These are phyloP conservation scores for Aphelinus certus DNA, from an alignment of 1,140 invertebrate genomes.

Conservation along the genomic window DNA sequence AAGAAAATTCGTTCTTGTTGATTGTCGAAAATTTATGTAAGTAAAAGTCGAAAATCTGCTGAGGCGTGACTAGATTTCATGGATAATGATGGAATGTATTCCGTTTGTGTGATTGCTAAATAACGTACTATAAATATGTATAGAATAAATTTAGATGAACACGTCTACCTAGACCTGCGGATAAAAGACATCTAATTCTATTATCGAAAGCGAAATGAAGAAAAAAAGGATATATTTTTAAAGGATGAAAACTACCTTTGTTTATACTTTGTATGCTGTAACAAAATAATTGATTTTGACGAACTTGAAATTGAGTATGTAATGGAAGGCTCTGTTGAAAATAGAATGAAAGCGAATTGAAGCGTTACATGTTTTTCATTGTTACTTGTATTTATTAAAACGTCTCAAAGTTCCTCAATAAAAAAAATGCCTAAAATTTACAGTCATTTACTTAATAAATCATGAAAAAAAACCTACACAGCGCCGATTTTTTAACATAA, in stretches of 20 bases:
- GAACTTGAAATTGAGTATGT: slow-evolving; percentile 2
- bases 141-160: slow-evolving; percentile 14
- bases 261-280: slow-evolving; percentile 25
- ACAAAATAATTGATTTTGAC: slow-evolving; percentile 13
- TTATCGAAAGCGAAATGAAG: neutral
- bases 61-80: slow-evolving; percentile 7
- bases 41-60: neutral
- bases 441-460: slow-evolving; percentile 29
- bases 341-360: slow-evolving; percentile 27
- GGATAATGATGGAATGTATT: slow-evolving; percentile 1
- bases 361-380: slow-evolving; percentile 34
- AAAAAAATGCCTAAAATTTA: slow-evolving; percentile 38
- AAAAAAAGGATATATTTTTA: slow-evolving; percentile 58
- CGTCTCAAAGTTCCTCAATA: slow-evolving; percentile 35
- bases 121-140: slow-evolving; percentile 27
- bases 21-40: neutral
- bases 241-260: slow-evolving; percentile 33
- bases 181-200: slow-evolving; percentile 3
- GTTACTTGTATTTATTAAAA: slow-evolving; percentile 37
- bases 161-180: slow-evolving; percentile 16
- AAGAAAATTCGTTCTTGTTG: slow-evolving; percentile 21
- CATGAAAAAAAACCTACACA: slow-evolving; percentile 10
- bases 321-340: neutral
- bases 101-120: slow-evolving; percentile 8
- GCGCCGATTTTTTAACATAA: slow-evolving; percentile 13